Evolutionary conservation across 2,888 invertebrate genomes (phyloP), one percentile per base, ranked within the genome.

Genomic region (Cremastinae sp.): DNA sequence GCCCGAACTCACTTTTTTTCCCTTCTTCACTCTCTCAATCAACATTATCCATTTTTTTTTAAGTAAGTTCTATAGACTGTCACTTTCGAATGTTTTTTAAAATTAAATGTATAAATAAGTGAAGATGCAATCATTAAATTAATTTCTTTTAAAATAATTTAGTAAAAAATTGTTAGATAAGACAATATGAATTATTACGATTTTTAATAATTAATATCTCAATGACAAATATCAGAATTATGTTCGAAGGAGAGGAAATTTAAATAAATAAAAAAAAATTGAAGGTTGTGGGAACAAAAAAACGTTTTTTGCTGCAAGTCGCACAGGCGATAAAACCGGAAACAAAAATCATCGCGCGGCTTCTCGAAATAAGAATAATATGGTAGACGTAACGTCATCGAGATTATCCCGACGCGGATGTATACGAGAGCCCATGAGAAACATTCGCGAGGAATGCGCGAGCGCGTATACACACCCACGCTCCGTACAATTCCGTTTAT

Each of bases 1-100:
- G 84, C 83, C 78, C 41, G 59, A 59, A 56, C 12, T 14, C 45
- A 22, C 43, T 28, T 20, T 2, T 12, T 43, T 41, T 41, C 8
- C 20, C 20, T 58, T 20, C 4, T 8, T 41, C 38, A 41, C 20
- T 12, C 20, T 18, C 38, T 12, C 14, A 7, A 38, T 12, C 7
- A n/a, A 10, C 38, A 36, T 8, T 7, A 10, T 34, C 43, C 16
- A 14, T 28, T 5, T 18, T 14, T 36, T 12, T 36, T 38, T 4
- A 22, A 2, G 7, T n/a, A 18, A n/a, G n/a, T 41, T n/a, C 41
- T 41, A 2, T n/a, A 41, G n/a, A 41, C 2, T 9, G n/a, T 1
- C 2, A 41, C 41, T 5, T n/a, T 41, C n/a, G n/a, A n/a, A n/a
- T n/a, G n/a, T n/a, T n/a, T n/a, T n/a, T n/a, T n/a, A n/a, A n/a